Conservation (phyloP, 2,888 invertebrate species). For the Drosophila barbarae region DNA sequence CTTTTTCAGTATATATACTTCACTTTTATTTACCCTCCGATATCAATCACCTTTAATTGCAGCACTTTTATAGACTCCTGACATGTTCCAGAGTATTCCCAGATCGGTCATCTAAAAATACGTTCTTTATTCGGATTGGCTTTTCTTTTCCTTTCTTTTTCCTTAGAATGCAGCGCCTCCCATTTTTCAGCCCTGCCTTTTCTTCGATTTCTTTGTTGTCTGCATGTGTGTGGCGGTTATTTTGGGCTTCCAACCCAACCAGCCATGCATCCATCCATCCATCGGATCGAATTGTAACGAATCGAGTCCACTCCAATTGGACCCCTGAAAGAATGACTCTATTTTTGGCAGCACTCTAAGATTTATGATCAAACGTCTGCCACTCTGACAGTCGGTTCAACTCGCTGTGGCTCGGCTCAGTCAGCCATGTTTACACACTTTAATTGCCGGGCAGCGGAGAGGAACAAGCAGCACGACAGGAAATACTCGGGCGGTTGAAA, state of each 20-base stretch:
- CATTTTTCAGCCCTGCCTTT: background rate
- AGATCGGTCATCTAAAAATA: constrained; percentile 24
- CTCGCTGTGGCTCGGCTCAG: constrained; percentile 34
- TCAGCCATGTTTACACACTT: constrained; percentile 68
- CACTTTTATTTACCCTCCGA: background rate
- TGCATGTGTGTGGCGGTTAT: constrained; percentile 36
- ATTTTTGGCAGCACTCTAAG: constrained; percentile 63
- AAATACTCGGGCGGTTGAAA: constrained; percentile 59
- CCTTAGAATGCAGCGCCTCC: constrained; percentile 23
- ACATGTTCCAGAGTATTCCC: constrained; percentile 18
- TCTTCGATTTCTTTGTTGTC: constrained; percentile 23
- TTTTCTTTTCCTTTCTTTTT: background rate
- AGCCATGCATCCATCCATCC: constrained; percentile 25
- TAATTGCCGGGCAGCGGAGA: constrained; percentile 53
- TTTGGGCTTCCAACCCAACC: constrained; percentile 18
- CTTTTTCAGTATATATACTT: background rate
- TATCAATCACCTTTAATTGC: constrained; percentile 21
- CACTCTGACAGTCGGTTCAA: constrained; percentile 54
- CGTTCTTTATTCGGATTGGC: constrained; percentile 1
- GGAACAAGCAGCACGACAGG: constrained; percentile 58
- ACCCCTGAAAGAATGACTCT: constrained; percentile 45
- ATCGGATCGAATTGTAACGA: constrained; percentile 30
- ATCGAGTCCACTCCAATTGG: constrained; percentile 34
- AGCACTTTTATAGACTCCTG: constrained; percentile 10
- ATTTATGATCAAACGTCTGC: constrained; percentile 60